These are phyloP conservation scores for Salminus brasiliensis DNA, from an alignment of 2,113 vertebrate species.

Conservation along the genomic window DNA sequence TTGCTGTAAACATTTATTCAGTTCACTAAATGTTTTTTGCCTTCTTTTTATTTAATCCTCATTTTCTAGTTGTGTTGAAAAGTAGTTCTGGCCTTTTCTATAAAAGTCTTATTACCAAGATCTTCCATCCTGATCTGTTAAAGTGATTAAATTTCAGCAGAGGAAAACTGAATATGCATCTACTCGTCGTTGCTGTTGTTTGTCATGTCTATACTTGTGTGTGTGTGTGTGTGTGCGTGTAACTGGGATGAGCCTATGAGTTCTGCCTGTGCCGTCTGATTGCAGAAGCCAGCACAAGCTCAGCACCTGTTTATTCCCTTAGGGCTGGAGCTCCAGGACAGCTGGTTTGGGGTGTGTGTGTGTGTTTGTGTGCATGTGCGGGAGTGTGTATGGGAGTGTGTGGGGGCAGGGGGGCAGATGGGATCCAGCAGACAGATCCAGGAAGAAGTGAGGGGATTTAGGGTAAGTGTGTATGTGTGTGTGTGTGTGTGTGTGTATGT, in stretches of 20 bases:
- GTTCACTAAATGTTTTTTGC: background rate
- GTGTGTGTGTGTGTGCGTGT: slow-evolving; percentile 22
- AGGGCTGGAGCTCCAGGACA: slow-evolving; percentile 70
- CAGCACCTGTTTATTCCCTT: slow-evolving; percentile 76
- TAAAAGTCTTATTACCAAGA: slow-evolving; percentile 23
- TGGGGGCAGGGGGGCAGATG: slow-evolving; percentile 75
- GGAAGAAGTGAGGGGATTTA: slow-evolving; percentile 50
- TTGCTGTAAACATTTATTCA: background rate
- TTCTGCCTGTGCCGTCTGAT: slow-evolving; percentile 68
- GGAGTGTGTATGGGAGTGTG: slow-evolving; percentile 64
- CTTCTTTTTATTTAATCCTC: background rate
- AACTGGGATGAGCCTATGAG: slow-evolving; percentile 59
- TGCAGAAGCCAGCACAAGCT: slow-evolving; percentile 54
- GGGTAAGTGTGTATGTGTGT: slow-evolving; percentile 1
- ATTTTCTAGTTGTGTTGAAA: background rate
- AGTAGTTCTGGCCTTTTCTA: slow-evolving; percentile 6
- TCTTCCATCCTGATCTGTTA: slow-evolving; percentile 14
- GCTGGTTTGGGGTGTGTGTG: slow-evolving; percentile 73
- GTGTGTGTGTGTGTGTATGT: slow-evolving; percentile 45
- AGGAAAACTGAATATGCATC: background rate
- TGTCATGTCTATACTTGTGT: background rate
- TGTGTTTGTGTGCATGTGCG: slow-evolving; percentile 62
- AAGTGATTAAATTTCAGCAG: slow-evolving; percentile 17
- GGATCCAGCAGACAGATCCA: slow-evolving; percentile 58
- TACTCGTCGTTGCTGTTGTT: background rate